Evolutionary conservation across 2,888 invertebrate genomes (phyloP), one percentile per base, ranked within the genome.

Genomic region (Rhingia campestris): DNA sequence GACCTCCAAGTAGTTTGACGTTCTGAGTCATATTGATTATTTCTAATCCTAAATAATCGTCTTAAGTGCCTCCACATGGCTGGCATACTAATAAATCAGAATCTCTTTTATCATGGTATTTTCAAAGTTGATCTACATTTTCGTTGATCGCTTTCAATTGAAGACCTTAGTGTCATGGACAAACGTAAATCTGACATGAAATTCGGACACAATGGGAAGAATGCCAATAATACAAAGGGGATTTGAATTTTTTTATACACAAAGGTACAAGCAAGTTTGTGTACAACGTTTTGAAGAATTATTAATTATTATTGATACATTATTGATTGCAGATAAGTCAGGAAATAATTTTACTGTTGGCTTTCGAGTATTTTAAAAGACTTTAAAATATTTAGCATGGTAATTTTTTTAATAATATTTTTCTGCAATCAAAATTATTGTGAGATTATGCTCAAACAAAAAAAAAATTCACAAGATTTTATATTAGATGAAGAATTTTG

Each of bases 211-310:
- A 79, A 66, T 67, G 61, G 80, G 80, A 74, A 75, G 49, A 43
- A 43, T 80, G 80, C 80, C 80, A 80, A 67, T 12, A 37, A 39
- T 32, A 37, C 30, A 43, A 72, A 61, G n/a, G 43, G 30, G 53
- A 61, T 72, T 59, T 39, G 3, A 30, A 33, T 10, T 22, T 22
- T 22, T 22, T 22, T 2, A 22, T 22, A 22, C 22, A 22, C 22
- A 22, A 22, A 22, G 22, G 22, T 22, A 22, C 22, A 1, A 22
- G 2, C 22, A 22, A 22, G 22, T 22, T 22, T 22, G 22, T 22
- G 22, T 22, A 22, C 22, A 22, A 22, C 22, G 1, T 22, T 22
- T 22, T 22, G 22, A 22, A 22, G 22, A 22, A 22, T 22, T 22
- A 22, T 22, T 22, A 22, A 22, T 22, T 22, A 2, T 22, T 22